Percentiles rank a stretch among this genome's conserved stretches.
Evolutionary conservation across 37 sponge, comb jelly and placozoan genomes (phyloP).

Genomic region (Aplysina aerophoba): DNA sequence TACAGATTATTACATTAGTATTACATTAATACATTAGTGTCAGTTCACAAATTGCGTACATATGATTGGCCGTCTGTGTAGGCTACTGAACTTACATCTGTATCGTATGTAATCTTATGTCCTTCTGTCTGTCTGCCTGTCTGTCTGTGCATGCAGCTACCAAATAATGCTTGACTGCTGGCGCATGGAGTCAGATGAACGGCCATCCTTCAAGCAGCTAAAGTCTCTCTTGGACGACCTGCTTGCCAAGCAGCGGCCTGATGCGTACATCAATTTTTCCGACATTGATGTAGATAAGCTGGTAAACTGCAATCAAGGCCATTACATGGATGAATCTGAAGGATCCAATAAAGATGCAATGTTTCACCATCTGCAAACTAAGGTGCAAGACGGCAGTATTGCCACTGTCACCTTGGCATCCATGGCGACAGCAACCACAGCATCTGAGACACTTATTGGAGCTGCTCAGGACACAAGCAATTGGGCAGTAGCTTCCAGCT

Average conservation of each 20-base stretch:
- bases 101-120: background rate
- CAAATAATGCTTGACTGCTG: background rate
- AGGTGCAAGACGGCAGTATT: background rate
- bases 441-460: too few relatives aligned
- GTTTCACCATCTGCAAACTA: background rate
- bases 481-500: background rate
- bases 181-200: background rate
- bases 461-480: background rate
- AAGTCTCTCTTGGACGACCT: background rate
- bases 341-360: background rate
- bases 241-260: background rate
- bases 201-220: background rate
- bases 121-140: background rate
- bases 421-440: too few relatives aligned
- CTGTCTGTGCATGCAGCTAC: background rate
- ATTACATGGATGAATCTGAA: background rate
- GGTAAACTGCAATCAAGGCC: background rate
- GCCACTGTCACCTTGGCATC: background rate
- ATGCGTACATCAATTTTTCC: conserved; percentile 6
- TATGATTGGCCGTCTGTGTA: too few relatives aligned
- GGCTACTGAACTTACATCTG: too few relatives aligned
- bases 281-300: conserved; percentile 16
- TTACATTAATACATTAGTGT: too few relatives aligned
- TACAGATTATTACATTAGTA: too few relatives aligned
- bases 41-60: too few relatives aligned